A percentile compares a stretch with the other conserved stretches of the same genome.
These are phyloP conservation scores for Serripes groenlandicus DNA, from an alignment of 2,888 invertebrate genomes.

Conservation along the genomic window DNA sequence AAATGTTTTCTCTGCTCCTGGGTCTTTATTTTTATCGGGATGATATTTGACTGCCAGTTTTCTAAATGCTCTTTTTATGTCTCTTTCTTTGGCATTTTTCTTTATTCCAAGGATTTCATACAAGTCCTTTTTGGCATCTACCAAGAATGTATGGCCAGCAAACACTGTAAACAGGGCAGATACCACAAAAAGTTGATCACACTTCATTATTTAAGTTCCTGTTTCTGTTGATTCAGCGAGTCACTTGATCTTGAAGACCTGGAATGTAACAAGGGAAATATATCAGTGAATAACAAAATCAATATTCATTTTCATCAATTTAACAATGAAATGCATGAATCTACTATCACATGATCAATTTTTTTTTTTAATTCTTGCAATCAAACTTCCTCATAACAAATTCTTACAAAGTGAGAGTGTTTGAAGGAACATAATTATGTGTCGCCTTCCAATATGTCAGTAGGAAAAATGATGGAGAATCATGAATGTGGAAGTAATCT, in stretches of 20 bases:
- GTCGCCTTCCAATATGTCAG: too few relatives aligned
- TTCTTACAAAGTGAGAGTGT: too few relatives aligned
- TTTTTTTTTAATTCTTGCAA: too few relatives aligned
- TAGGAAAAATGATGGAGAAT: too few relatives aligned
- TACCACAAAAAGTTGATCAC: conserved; percentile 70
- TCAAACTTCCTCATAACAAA: too few relatives aligned
- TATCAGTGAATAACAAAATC: background rate
- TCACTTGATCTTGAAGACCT: too few relatives aligned
- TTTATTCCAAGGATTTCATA: conserved; percentile 87
- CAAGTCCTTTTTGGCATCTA: conserved; percentile 85
- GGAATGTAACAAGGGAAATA: background rate
- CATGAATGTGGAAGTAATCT: too few relatives aligned
- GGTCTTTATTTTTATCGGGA: conserved; percentile 88
- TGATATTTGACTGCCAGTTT: conserved; percentile 88
- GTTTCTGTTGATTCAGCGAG: too few relatives aligned
- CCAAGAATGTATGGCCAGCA: conserved; percentile 61
- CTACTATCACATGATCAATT: background rate
- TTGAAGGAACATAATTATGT: too few relatives aligned
- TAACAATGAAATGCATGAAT: background rate
- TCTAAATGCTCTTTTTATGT: conserved; percentile 88
- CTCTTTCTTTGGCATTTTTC: conserved; percentile 86
- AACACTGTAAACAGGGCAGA: conserved; percentile 72
- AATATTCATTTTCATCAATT: background rate
- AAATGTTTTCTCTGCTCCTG: conserved; percentile 87
- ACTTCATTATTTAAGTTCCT: conserved; percentile 76